These are phyloP conservation scores for Microtus ochrogaster DNA, from an alignment of 2,113 vertebrate genomes.

Conservation along the genomic window DNA sequence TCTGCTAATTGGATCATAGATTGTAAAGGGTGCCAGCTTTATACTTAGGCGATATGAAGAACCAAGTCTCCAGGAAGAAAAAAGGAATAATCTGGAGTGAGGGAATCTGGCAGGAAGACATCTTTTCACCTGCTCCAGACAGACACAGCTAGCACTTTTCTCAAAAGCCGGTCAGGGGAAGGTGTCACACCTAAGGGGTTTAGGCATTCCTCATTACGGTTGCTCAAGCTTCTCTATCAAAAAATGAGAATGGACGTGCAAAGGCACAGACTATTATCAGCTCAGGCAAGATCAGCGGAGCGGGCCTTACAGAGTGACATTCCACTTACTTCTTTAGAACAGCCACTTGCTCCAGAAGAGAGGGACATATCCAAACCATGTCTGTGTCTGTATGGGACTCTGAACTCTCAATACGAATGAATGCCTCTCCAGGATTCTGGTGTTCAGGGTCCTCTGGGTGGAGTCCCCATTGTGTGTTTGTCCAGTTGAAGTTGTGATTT, in stretches of 20 bases:
- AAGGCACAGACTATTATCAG: conserved; percentile 3
- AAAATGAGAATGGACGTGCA: background rate
- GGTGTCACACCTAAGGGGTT: conserved; percentile 2
- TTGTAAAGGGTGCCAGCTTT: conserved; percentile 67
- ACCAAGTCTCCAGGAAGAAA: conserved; percentile 48
- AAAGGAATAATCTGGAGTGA: conserved; percentile 42
- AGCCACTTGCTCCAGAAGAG: background rate
- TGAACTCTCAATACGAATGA: background rate
- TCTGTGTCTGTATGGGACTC: background rate
- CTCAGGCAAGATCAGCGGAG: background rate
- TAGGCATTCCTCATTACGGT: background rate
- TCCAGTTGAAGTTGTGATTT: conserved; percentile 46
- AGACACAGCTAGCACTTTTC: background rate
- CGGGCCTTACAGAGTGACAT: background rate
- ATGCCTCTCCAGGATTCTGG: background rate
- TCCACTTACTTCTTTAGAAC: background rate
- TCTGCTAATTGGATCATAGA: conserved; percentile 76
- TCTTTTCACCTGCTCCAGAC: background rate
- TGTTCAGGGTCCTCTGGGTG: background rate
- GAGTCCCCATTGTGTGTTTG: conserved; percentile 31
- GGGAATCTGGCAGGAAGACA: conserved; percentile 50
- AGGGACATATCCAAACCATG: background rate
- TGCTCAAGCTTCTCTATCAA: background rate
- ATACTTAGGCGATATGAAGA: conserved; percentile 55
- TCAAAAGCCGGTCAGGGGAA: background rate